Percentiles rank a stretch among this genome's conserved stretches.
phyloP scores from a whole-genome alignment of 1,140 invertebrate genomes.

The Megalopta genalis region DNA sequence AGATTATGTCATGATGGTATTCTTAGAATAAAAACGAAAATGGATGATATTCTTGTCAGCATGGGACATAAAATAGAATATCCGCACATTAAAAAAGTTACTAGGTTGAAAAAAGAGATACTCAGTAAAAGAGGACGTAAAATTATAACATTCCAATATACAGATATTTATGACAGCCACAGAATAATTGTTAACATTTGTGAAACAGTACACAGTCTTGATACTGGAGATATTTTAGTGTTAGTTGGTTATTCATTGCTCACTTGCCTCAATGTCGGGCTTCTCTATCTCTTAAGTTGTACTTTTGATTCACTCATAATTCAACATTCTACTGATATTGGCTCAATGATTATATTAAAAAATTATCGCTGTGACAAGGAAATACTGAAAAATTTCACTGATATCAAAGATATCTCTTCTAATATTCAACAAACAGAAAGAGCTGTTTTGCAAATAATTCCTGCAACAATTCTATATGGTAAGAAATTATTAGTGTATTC shows the following conservation, averaged over 20 bases:
- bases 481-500: constrained; percentile 56
- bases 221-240: constrained; percentile 62
- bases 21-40: constrained; percentile 55
- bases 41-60: constrained; percentile 53
- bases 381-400: constrained; percentile 55
- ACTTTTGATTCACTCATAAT: constrained; percentile 71
- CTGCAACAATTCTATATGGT: constrained; percentile 71
- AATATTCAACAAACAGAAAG: constrained; percentile 38
- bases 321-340: constrained; percentile 57
- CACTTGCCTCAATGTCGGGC: constrained; percentile 75
- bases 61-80: constrained; percentile 49
- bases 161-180: constrained; percentile 51
- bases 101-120: constrained; percentile 41
- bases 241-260: constrained; percentile 76
- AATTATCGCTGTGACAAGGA: constrained; percentile 48
- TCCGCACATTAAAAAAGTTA: constrained; percentile 53
- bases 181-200: constrained; percentile 60
- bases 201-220: constrained; percentile 55
- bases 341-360: constrained; percentile 68
- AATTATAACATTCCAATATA: constrained; percentile 69
- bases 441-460: constrained; percentile 69
- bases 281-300: constrained; percentile 72
- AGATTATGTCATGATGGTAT: constrained; percentile 72
- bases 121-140: constrained; percentile 26
- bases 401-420: constrained; percentile 58